Evolutionary conservation across 2,888 invertebrate genomes (phyloP), one percentile per base, ranked within the genome.

Genomic region (Steinernema scapterisci): DNA sequence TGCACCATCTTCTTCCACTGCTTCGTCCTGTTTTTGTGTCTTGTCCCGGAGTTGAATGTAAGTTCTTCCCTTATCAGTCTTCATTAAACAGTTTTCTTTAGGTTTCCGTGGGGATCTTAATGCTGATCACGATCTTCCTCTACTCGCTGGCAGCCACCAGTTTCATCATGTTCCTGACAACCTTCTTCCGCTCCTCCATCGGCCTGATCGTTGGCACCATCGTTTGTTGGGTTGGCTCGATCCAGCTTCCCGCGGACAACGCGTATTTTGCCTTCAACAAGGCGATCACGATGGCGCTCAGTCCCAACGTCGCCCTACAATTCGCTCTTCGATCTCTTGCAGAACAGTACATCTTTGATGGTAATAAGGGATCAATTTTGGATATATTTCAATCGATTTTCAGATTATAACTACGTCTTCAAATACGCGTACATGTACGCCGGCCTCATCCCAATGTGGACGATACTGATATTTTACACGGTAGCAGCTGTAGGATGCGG

Each of bases 371-470:
- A 19, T 9, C 38, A 6, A 3, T 38, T 38, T 38, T 38, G 5
- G 38, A 9, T 9, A 3, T 38, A 38, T 38, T 38, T 6, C 9
- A 38, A 38, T 9, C 38, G 9, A 38, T 21, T 52, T 63, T 13
- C 25, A 63, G 63, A 38, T 7, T 16, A 31, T 2, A 63, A 63
- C 63, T 63, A 63, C 63, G 63, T 27, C 16, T 63, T 63, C 27
- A 63, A 11, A 13, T 63, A 63, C 38, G 25, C 63, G 2, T 63
- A 27, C 63, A 27, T 27, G 27, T 63, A 63, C 63, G 63, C 63
- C 16, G 63, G 63, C 63, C 63, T 63, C 31, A 16, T 63, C 16
- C 63, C 63, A 6, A 63, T 63, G 63, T 63, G 63, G 63, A 27
- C 16, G 7, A 63, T 63, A 16, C 16, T 63, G 16, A 6, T 63